These are phyloP conservation scores for Barnardius zonarius DNA, from an alignment of 2,113 vertebrate species.

Conservation along the genomic window DNA sequence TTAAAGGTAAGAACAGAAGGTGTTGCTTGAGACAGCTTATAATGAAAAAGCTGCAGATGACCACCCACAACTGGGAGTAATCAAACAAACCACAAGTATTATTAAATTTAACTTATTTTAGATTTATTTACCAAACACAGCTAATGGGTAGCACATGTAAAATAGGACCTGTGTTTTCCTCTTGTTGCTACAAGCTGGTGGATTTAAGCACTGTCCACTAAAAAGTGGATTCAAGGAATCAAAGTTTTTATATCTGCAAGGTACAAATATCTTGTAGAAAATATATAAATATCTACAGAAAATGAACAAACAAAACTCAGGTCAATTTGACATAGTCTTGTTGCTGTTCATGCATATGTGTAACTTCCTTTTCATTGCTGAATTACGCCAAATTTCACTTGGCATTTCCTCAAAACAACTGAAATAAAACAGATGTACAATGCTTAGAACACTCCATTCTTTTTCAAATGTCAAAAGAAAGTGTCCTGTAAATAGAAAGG, in stretches of 20 bases:
- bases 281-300: not conserved
- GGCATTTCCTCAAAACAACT: not conserved
- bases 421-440: not conserved
- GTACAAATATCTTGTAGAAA: not conserved
- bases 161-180: conserved; percentile 44
- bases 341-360: not conserved
- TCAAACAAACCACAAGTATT: not conserved
- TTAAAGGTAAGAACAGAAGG: not conserved
- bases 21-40: not conserved
- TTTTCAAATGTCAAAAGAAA: not conserved
- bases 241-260: conserved; percentile 6
- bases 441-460: not conserved
- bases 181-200: conserved; percentile 36
- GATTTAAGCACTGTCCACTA: conserved; percentile 50
- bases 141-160: conserved; percentile 12
- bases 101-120: not conserved
- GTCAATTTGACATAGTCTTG: not conserved
- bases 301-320: not conserved
- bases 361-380: not conserved
- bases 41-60: not conserved
- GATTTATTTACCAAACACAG: conserved; percentile 45
- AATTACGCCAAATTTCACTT: not conserved
- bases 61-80: not conserved
- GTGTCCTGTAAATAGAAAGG: not conserved
- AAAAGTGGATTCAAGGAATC: conserved; percentile 49